A percentile compares a stretch with the other conserved stretches of the same genome.
These are phyloP conservation scores for Danio jaintianensis DNA, from an alignment of 2,797 vertebrate genomes.

Conservation along the genomic window DNA sequence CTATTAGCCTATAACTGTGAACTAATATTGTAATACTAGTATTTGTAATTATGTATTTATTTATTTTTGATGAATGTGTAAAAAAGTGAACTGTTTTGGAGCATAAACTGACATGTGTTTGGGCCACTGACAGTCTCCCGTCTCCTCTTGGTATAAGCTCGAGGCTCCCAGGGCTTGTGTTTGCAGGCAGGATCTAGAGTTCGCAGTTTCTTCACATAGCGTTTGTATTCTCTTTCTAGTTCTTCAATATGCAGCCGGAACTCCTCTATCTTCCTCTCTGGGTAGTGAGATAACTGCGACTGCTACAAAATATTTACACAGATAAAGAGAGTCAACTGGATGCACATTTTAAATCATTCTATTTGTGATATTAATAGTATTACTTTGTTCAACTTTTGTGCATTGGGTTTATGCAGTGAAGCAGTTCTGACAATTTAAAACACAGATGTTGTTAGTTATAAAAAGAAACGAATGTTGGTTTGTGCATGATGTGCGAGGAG, in stretches of 20 bases:
- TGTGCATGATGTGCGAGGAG: no score
- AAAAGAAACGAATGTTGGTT: no score
- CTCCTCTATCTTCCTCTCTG: constrained; percentile 83
- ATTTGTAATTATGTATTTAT: no score
- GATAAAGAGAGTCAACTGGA: background rate
- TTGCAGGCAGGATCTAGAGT: constrained; percentile 78
- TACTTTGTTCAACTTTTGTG: background rate
- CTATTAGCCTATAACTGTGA: no score
- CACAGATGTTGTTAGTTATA: background rate
- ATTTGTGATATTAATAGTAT: background rate
- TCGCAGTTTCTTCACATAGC: constrained; percentile 77
- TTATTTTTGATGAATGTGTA: no score
- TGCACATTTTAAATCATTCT: background rate
- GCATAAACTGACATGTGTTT: constrained; percentile 58
- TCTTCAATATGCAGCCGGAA: constrained; percentile 78
- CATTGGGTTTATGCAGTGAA: background rate
- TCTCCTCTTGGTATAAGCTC: constrained; percentile 79
- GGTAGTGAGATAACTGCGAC: constrained; percentile 83
- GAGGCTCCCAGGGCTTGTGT: constrained; percentile 79
- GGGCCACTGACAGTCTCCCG: constrained; percentile 42
- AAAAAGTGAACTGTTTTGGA: background rate
- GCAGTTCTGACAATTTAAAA: no score
- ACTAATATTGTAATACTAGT: no score
- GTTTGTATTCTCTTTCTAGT: constrained; percentile 80
- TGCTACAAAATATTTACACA: constrained; percentile 69